Base-by-base conservation (phyloP, 1,140 invertebrate species). In the Lepidurus arcticus region DNA sequence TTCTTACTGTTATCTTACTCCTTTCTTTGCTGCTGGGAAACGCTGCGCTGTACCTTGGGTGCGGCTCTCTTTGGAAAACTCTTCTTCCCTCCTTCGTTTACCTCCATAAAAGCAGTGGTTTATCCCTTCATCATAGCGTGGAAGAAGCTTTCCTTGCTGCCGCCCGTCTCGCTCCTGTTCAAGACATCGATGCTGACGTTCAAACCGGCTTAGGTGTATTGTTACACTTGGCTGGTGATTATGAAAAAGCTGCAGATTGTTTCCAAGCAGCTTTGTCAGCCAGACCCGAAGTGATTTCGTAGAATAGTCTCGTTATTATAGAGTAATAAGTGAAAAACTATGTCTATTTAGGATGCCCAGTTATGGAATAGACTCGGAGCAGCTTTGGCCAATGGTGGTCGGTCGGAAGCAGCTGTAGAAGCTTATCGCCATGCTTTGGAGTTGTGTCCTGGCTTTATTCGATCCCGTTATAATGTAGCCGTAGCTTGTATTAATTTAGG, bases 321-420 rank as follows among this genome's bases (percentile, higher is more conserved):
- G 43, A 74, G 21, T 47, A 81, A 34, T 81, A 77, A 24, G 24
- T 42, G 75, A 53, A 76, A 80, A 80, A 16, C 21, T n/a, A 73
- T 43, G 26, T 78, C 34, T 74, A 26, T 43, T 73, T 74, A 93
- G 92, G 95, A 99, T 90, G 91, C 95, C 8, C 90, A 94, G 84
- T 85, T 98, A 45, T 99, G 98, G 98, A 99, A 99, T 86, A 92
- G 95, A 82, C 87, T 99, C 43, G 98, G 98, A 73, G 98, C 98
- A 44, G 97, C 97, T 42, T 86, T 99, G 81, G 98, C 98, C 21
- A 99, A 99, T 86, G 94, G 96, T 81, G 93, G 93, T 74, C 90
- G 91, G 76, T 95, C 96, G 24, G 96, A 97, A 83, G 95, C 99
- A 88, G 97, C 98, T 21, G 93, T 99, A 24, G 91, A 95, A 81